Evolutionary conservation across 2,797 vertebrate species (phyloP).

Genomic region (Darevskia mixta): DNA sequence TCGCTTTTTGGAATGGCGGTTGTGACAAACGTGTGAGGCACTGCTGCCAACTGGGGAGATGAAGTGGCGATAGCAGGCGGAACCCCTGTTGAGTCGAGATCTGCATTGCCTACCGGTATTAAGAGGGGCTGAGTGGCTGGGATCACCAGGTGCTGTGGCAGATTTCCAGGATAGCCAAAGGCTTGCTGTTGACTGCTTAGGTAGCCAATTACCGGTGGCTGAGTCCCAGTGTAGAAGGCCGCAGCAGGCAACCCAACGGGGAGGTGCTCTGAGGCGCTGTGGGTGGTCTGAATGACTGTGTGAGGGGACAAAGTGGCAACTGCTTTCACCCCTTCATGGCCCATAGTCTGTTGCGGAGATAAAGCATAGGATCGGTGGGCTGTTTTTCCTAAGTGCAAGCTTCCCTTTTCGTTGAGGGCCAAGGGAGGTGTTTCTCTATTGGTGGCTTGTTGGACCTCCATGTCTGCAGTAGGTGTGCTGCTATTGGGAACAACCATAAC

Average conservation of each 20-base stretch:
- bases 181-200: slow-evolving; percentile 92
- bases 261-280: slow-evolving; percentile 89
- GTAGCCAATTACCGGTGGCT: slow-evolving; percentile 93
- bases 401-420: slow-evolving; percentile 87
- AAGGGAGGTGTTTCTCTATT: slow-evolving; percentile 86
- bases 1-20: slow-evolving; percentile 90
- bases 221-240: slow-evolving; percentile 89
- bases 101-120: slow-evolving; percentile 90
- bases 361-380: slow-evolving; percentile 84
- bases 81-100: slow-evolving; percentile 85
- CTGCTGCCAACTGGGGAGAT: slow-evolving; percentile 86
- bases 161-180: slow-evolving; percentile 87
- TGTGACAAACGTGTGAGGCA: slow-evolving; percentile 91
- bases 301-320: slow-evolving; percentile 87
- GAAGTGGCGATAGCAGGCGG: slow-evolving; percentile 85
- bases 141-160: slow-evolving; percentile 95
- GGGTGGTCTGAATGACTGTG: slow-evolving; percentile 95
- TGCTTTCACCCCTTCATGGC: slow-evolving; percentile 87
- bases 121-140: slow-evolving; percentile 93
- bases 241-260: slow-evolving; percentile 89
- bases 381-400: slow-evolving; percentile 88
- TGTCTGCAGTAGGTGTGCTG: slow-evolving; percentile 84
- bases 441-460: slow-evolving; percentile 81
- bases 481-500: slow-evolving; percentile 95
- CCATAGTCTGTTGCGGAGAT: slow-evolving; percentile 84